These are phyloP conservation scores for Melolontha melolontha DNA, from an alignment of 2,888 invertebrate genomes.

Conservation along the genomic window DNA sequence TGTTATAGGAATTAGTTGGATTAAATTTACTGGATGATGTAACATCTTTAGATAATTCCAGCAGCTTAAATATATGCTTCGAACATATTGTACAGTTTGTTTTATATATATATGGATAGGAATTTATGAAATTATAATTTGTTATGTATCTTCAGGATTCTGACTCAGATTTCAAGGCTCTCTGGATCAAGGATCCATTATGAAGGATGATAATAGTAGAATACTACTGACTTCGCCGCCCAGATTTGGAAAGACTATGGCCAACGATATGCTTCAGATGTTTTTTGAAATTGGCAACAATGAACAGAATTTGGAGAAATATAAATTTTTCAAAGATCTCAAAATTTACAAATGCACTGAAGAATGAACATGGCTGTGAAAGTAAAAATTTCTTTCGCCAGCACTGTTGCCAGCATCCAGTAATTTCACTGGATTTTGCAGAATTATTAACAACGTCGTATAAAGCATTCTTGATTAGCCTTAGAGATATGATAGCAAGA, in stretches of 20 bases:
- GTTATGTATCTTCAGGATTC: no score
- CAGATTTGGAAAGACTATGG: conserved; percentile 18
- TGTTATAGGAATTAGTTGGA: conserved; percentile 39
- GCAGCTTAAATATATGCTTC: conserved; percentile 29
- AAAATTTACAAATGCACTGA: conserved; percentile 3
- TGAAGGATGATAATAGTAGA: conserved; percentile 12
- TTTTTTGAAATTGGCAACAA: not conserved
- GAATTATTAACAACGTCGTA: conserved; percentile 23
- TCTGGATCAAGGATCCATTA: conserved; percentile 2
- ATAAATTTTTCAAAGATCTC: no score
- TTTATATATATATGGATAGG: no score
- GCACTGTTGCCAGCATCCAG: conserved; percentile 40
- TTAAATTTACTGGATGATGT: conserved; percentile 23
- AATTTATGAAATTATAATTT: no score
- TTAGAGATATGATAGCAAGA: conserved; percentile 4
- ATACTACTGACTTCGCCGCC: not conserved
- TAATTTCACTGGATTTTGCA: conserved; percentile 41
- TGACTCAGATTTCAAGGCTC: no score
- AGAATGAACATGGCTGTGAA: conserved; percentile 34
- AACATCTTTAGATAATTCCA: not conserved
- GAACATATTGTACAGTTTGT: not conserved
- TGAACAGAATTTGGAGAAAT: conserved; percentile 18
- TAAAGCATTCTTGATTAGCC: not conserved
- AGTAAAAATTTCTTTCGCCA: conserved; percentile 41
- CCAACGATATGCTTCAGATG: conserved; percentile 8